Evolutionary conservation across 37 sponge, comb jelly and placozoan species (phyloP).

Genomic region (Tethya wilhelma): DNA sequence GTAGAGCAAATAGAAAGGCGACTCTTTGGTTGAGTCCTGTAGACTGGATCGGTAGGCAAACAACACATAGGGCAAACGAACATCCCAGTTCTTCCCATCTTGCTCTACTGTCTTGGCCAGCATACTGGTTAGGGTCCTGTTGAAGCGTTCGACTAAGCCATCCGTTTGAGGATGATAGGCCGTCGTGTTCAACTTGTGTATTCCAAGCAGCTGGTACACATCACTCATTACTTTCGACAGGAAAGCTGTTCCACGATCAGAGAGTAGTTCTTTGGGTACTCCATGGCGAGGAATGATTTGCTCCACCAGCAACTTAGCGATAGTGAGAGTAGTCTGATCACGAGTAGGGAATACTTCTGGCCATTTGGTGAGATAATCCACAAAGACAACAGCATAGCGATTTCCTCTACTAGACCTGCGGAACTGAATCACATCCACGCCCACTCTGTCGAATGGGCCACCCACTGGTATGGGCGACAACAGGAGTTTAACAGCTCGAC

Average conservation of each 20-base stretch:
- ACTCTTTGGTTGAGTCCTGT: conserved; percentile 49
- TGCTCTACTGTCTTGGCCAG: conserved; percentile 34
- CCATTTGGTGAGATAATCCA: conserved; percentile 74
- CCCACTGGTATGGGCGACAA: conserved; percentile 67
- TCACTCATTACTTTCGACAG: conserved; percentile 41
- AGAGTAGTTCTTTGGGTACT: conserved; percentile 57
- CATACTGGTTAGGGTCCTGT: conserved; percentile 34
- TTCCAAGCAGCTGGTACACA: conserved; percentile 38
- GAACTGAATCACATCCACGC: conserved; percentile 56
- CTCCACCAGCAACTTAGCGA: conserved; percentile 59
- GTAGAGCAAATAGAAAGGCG: conserved; percentile 50
- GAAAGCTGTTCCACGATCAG: conserved; percentile 53
- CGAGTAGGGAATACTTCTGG: conserved; percentile 63
- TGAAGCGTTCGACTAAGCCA: conserved; percentile 59
- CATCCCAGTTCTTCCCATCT: conserved; percentile 6
- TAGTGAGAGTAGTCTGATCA: conserved; percentile 62
- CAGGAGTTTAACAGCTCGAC: conserved; percentile 19
- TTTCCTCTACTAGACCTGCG: conserved; percentile 41
- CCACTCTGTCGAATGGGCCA: conserved; percentile 58
- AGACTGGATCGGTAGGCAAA: conserved; percentile 47
- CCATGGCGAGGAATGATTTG: conserved; percentile 62
- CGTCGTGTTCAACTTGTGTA: conserved; percentile 52
- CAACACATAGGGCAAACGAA: conserved; percentile 23
- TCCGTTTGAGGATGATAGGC: conserved; percentile 68
- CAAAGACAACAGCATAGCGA: conserved; percentile 55